phyloP scores from a whole-genome alignment of 2,113 vertebrate genomes.

The Lanius ludovicianus region DNA sequence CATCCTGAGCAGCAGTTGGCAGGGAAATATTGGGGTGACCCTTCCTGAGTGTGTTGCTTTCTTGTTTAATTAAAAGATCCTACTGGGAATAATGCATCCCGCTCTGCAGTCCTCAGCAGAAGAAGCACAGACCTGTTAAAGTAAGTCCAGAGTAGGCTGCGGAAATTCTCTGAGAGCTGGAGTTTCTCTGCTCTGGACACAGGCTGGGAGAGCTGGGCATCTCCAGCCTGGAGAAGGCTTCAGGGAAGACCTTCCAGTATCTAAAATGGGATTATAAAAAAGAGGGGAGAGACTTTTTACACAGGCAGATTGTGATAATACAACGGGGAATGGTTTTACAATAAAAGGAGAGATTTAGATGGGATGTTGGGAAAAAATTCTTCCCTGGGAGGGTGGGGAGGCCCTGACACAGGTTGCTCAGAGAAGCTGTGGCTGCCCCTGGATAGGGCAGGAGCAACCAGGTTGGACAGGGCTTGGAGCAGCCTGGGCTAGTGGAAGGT shows the following conservation, averaged over 20 bases:
- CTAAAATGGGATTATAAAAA: not conserved
- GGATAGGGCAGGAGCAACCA: no score
- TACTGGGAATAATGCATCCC: not conserved
- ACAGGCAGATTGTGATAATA: not conserved
- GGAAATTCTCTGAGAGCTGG: not conserved
- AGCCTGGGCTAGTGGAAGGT: fast-evolving
- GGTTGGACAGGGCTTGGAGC: not conserved
- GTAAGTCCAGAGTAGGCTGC: not conserved
- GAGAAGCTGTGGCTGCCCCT: not conserved
- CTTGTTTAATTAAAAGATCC: not conserved
- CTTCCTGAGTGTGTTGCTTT: not conserved
- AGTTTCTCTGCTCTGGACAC: not conserved
- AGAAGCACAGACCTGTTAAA: not conserved
- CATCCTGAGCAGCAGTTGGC: not conserved
- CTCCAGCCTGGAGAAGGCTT: not conserved
- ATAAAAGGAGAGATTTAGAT: not conserved
- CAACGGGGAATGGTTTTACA: not conserved
- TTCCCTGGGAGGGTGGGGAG: fast-evolving
- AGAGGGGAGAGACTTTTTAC: not conserved
- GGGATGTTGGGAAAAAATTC: not conserved
- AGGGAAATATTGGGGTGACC: not conserved
- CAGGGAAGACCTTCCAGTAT: not conserved
- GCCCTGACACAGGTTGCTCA: not conserved
- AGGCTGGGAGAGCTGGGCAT: not conserved
- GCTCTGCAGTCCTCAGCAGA: not conserved